A percentile compares a stretch with the other conserved stretches of the same genome.
phyloP scores from a whole-genome alignment of 2,113 vertebrate genomes.

The Spea bombifrons region DNA sequence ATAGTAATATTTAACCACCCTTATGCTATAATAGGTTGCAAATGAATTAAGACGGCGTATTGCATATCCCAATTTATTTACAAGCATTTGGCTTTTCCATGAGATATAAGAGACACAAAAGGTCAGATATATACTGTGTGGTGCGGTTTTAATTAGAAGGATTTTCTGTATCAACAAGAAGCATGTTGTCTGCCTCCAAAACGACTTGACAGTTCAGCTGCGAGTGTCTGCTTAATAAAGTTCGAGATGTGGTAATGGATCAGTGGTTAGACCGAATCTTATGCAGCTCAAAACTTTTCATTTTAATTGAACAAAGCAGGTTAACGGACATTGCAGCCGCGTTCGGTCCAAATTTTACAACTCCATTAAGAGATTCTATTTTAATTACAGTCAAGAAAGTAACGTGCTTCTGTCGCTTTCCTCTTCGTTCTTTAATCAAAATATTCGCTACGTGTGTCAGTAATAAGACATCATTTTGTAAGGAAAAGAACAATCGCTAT shows the following conservation, averaged over 20 bases:
- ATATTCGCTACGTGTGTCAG: slow-evolving; percentile 23
- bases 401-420: background rate
- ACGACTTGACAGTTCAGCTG: slow-evolving; percentile 27
- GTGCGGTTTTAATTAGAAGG: slow-evolving; percentile 48
- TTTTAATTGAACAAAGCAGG: slow-evolving; percentile 46
- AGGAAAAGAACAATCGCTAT: slow-evolving; percentile 21
- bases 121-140: slow-evolving; percentile 43
- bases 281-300: slow-evolving; percentile 7
- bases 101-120: slow-evolving; percentile 38
- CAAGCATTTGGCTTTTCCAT: slow-evolving; percentile 33
- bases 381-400: slow-evolving; percentile 37
- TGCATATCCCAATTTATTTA: slow-evolving; percentile 42
- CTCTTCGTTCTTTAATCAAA: slow-evolving; percentile 12
- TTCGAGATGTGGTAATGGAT: slow-evolving; percentile 35
- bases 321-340: slow-evolving; percentile 53
- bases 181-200: slow-evolving; percentile 21
- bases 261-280: slow-evolving; percentile 42
- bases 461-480: slow-evolving; percentile 25
- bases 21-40: slow-evolving; percentile 9
- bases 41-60: slow-evolving; percentile 19
- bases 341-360: slow-evolving; percentile 37
- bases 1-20: background rate
- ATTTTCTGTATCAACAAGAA: slow-evolving; percentile 48
- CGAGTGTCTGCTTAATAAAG: slow-evolving; percentile 40
- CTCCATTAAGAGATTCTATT: slow-evolving; percentile 42